Base-by-base conservation (phyloP, 2,113 vertebrate genomes). In the Chloroceryle aenea region DNA sequence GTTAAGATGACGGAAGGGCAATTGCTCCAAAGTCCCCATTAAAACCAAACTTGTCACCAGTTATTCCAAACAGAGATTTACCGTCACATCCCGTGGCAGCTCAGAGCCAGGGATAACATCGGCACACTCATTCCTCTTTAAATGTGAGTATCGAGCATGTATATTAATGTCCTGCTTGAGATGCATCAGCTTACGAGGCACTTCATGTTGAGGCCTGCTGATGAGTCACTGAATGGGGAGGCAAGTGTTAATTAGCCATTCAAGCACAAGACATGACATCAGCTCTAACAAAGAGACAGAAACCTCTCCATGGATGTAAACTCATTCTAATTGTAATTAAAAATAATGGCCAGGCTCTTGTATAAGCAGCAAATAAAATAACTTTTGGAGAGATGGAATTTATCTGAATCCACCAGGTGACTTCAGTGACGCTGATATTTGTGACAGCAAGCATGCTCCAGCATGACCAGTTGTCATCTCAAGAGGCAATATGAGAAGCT, bases 41-140 rank as follows among this genome's bases (percentile, higher is more conserved):
- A 89, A 89, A 68, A 17, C 45, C 40, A 53, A 82, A 64, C 91
- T 48, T 68, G 66, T 40, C 77, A 82, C 62, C 18, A 79, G 6
- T 91, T 91, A 76, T 88, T 83, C 82, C 67, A 91, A 82, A 79
- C 42, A 30, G 62, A 90, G 85, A 82, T 82, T 43, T 77, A 63
- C 23, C 62, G 36, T 67, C 53, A 83, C 59, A 90, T 91, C 87
- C 85, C 75, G 78, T 83, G 7, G 1, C 82, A 93, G 32, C 66
- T 75, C 43, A 40, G 67, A 48, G 72, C 48, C 71, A 85, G 66
- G 66, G 82, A 64, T 82, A 64, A 94, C 68, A 64, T 38, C 47
- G 3, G 42, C 42, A 50, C 36, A 15, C 75, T 90, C 85, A 76
- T 87, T 83, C 74, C 85, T 61, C 30, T 59, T 59, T 9, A 43